Conservation (phyloP, 2,113 vertebrate species). For the Sturnira hondurensis region DNA sequence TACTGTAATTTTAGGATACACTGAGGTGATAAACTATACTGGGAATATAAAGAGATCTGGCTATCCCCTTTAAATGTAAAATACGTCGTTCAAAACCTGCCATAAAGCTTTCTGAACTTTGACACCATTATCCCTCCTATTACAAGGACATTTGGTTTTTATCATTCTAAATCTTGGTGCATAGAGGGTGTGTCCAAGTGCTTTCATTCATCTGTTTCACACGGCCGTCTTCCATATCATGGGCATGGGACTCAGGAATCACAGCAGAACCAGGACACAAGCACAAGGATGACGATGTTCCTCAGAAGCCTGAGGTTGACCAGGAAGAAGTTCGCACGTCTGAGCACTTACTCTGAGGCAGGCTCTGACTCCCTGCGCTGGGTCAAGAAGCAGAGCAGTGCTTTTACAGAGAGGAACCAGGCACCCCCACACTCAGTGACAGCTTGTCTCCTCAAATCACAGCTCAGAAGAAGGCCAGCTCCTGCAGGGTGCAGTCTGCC, state of each 20-base stretch:
- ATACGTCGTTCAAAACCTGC: neutral
- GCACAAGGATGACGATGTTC: neutral
- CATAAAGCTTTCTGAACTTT: neutral
- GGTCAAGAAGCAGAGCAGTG: neutral
- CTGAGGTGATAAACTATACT: neutral
- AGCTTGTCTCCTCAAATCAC: neutral
- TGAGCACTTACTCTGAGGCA: neutral
- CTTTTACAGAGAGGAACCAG: neutral
- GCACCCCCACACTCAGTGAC: neutral
- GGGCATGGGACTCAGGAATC: neutral
- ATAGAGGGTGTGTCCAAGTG: neutral
- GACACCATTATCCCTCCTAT: neutral
- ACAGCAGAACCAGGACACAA: neutral
- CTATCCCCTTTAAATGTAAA: neutral
- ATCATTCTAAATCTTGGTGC: neutral
- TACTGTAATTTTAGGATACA: neutral
- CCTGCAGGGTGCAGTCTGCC: neutral
- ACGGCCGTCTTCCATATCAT: fast-evolving
- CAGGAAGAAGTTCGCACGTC: neutral
- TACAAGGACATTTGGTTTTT: neutral
- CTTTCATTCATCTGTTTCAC: neutral
- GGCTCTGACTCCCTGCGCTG: neutral
- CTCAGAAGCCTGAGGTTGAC: neutral
- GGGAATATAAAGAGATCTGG: neutral
- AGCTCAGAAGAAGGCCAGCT: neutral